Conservation (phyloP, 2,888 invertebrate species). For the Crioceris asparagi region DNA sequence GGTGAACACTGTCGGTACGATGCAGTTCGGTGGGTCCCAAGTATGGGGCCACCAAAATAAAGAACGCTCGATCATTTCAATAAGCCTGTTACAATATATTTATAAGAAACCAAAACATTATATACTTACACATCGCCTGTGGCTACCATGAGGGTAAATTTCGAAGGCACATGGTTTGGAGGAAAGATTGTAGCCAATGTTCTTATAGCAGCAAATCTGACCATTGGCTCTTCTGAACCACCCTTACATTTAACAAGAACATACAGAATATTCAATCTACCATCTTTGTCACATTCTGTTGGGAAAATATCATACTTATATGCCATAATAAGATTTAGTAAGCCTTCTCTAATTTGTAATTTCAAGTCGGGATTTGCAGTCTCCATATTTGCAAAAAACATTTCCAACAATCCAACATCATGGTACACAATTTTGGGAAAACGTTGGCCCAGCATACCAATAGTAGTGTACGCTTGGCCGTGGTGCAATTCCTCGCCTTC, state of each 20-base stretch:
- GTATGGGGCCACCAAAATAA: no score
- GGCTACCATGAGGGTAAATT: slow-evolving; percentile 70
- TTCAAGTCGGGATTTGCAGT: slow-evolving; percentile 35
- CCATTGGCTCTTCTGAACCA: slow-evolving; percentile 65
- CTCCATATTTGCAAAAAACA: slow-evolving; percentile 42
- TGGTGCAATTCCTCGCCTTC: slow-evolving; percentile 53
- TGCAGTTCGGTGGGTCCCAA: no score
- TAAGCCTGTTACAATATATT: no score
- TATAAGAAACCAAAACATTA: not conserved
- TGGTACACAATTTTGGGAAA: slow-evolving; percentile 54
- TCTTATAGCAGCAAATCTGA: slow-evolving; percentile 72
- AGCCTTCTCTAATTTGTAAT: slow-evolving; percentile 35
- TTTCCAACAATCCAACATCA: slow-evolving; percentile 48
- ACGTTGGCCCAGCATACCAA: slow-evolving; percentile 56
- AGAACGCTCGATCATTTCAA: no score
- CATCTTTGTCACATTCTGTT: slow-evolving; percentile 32
- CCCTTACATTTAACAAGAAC: slow-evolving; percentile 65
- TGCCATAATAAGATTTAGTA: slow-evolving; percentile 32
- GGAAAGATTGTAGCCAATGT: slow-evolving; percentile 77
- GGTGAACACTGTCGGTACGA: no score
- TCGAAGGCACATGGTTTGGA: slow-evolving; percentile 66
- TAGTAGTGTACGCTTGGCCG: slow-evolving; percentile 62
- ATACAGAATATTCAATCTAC: slow-evolving; percentile 32
- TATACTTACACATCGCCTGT: slow-evolving; percentile 66
- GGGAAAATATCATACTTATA: slow-evolving; percentile 32